Evolutionary conservation across 2,888 invertebrate species (phyloP).

Genomic region (Synanthedon vespiformis): DNA sequence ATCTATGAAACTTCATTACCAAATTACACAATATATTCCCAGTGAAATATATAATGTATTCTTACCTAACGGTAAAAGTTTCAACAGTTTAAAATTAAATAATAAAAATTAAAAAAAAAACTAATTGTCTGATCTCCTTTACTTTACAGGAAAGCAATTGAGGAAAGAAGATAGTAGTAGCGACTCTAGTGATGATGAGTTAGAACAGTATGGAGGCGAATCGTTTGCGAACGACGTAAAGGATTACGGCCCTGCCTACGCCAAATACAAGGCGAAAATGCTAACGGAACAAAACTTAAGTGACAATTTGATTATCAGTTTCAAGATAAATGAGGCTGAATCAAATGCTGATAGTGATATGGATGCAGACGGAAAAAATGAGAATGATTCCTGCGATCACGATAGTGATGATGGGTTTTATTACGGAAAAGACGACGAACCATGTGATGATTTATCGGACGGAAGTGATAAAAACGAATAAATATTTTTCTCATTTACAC

Average conservation of each 20-base stretch:
- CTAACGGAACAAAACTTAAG: conserved; percentile 7
- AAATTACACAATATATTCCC: no score
- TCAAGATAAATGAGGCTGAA: conserved; percentile 12
- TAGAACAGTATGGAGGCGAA: conserved; percentile 40
- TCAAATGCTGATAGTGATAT: no score
- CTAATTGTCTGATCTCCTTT: no score
- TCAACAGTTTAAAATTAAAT: no score
- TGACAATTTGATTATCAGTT: conserved; percentile 29
- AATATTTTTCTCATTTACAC: no score
- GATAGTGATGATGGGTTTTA: conserved; percentile 59
- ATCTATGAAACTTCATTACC: no score
- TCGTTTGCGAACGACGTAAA: conserved; percentile 65
- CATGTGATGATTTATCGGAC: neutral
- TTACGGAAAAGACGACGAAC: conserved; percentile 53
- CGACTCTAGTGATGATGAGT: conserved; percentile 54
- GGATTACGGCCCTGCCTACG: conserved; percentile 74
- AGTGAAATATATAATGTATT: no score
- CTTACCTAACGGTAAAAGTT: no score
- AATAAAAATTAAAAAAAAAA: no score
- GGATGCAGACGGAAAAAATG: conserved; percentile 19
- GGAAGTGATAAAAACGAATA: no score
- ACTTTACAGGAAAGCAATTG: no score
- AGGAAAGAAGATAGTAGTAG: no score
- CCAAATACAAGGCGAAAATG: conserved; percentile 73
- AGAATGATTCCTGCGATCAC: conserved; percentile 4